Evolutionary conservation across 2,797 vertebrate species (phyloP), one percentile per base, ranked within the genome.

Genomic region (Scyliorhinus canicula): DNA sequence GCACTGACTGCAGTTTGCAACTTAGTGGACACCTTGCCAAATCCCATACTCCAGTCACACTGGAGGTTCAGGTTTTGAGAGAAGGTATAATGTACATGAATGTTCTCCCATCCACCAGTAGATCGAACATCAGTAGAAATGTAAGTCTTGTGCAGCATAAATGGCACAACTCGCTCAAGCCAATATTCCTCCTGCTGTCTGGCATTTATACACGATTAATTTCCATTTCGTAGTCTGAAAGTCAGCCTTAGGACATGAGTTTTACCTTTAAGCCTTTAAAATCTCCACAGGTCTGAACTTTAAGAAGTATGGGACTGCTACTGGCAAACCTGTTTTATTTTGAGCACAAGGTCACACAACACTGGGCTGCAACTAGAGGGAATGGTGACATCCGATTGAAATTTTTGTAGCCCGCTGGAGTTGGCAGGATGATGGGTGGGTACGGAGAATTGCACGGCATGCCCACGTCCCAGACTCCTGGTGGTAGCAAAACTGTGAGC

Each of bases 1-100:
- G 86, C 35, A 90, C 86, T 90, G 86, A 90, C 52, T 90, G 86
- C 26, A 60, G 21, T n/a, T 31, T 90, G 86, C 52, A 55, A 57
- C 35, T 55, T 21, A 57, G 55, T 55, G 52, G 14, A 90, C 86
- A n/a, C 35, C 86, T 35, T 90, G 14, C n/a, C 31, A 31, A 90
- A 60, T 60, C 86, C 26, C 28, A 88, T 57, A 12, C 31, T 88
- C 52, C 86, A 90, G 35, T 90, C 86, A n/a, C 55, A 21, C 14
- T 60, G 2, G 44, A 47, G 21, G 79, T 8, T 24, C 44, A 5
- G 44, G 44, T 47, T 7, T 60, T 3, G 21, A 82, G 44, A 82
- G 19, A 0, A 21, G 19, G 77, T 19, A 79, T 79, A 44, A 47
- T 9, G 16, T 47, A 21, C 86, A 57, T n/a, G 31, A 90, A 90